Evolutionary conservation across 23 tunicate species (phyloP).

Genomic region (Oikopleura albicans): DNA sequence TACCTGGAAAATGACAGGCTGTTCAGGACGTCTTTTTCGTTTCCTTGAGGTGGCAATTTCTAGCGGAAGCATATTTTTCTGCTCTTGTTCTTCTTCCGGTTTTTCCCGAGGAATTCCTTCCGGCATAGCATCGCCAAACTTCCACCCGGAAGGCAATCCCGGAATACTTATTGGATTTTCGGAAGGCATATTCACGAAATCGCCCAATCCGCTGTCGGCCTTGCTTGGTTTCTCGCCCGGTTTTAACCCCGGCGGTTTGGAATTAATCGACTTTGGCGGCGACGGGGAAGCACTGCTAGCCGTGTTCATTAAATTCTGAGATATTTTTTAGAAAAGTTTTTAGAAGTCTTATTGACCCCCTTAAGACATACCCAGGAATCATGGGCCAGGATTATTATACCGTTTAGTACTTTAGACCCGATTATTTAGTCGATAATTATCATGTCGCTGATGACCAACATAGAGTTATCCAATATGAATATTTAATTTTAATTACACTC

Average conservation of each 20-base stretch:
- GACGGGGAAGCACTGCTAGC: too few relatives aligned
- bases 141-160: neutral
- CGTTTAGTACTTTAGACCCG: too few relatives aligned
- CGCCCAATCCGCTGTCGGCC: neutral
- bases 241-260: neutral
- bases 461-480: too few relatives aligned
- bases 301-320: too few relatives aligned
- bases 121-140: constrained; percentile 11
- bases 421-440: too few relatives aligned
- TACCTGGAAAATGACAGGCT: constrained; percentile 4
- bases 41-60: neutral
- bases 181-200: constrained; percentile 10
- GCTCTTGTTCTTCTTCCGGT: neutral
- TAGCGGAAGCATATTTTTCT: neutral
- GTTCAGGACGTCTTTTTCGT: neutral
- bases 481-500: too few relatives aligned
- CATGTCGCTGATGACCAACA: too few relatives aligned
- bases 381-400: too few relatives aligned
- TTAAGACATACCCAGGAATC: too few relatives aligned
- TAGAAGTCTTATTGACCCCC: too few relatives aligned
- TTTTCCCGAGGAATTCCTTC: neutral
- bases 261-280: too few relatives aligned
- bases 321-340: too few relatives aligned
- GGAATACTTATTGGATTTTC: neutral
- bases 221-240: neutral